Percentiles rank a stretch among this genome's conserved stretches.
phyloP scores from a whole-genome alignment of 2,113 vertebrate species.

The Zootoca vivipara region DNA sequence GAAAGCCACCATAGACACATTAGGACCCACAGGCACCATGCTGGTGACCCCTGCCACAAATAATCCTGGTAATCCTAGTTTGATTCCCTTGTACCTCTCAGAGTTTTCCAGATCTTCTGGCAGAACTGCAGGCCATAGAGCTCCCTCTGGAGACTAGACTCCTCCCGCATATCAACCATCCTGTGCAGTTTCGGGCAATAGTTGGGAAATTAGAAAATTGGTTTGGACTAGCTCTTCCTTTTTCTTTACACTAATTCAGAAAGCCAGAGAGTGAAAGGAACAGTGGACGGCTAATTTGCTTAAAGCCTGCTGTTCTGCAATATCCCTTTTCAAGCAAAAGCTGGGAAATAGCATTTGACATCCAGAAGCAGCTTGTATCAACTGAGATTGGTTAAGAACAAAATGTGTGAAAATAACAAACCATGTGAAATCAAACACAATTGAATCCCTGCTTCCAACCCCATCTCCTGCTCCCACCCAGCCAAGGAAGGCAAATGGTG shows the following conservation, averaged over 20 bases:
- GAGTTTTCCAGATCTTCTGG: too few relatives aligned
- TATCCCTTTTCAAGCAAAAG: not conserved
- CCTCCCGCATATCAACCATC: not conserved
- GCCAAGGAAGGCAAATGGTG: too few relatives aligned
- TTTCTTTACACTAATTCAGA: not conserved
- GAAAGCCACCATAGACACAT: too few relatives aligned
- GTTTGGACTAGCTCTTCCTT: not conserved
- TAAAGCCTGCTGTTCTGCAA: not conserved
- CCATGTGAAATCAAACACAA: not conserved
- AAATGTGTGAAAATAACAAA: conserved; percentile 3
- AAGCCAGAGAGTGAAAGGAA: not conserved
- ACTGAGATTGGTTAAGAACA: not conserved
- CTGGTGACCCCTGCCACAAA: too few relatives aligned
- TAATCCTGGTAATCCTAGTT: too few relatives aligned
- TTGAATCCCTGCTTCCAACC: not conserved
- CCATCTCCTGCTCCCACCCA: too few relatives aligned
- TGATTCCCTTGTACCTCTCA: too few relatives aligned
- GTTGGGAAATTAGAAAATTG: not conserved
- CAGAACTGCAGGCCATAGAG: too few relatives aligned
- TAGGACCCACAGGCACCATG: too few relatives aligned
- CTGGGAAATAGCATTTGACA: not conserved
- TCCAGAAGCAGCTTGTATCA: conserved; percentile 25
- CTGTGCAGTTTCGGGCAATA: not conserved
- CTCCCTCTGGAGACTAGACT: not conserved
- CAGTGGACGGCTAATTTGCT: not conserved